These are phyloP conservation scores for Eretmochelys imbricata DNA, from an alignment of 2,113 vertebrate genomes.

Conservation along the genomic window DNA sequence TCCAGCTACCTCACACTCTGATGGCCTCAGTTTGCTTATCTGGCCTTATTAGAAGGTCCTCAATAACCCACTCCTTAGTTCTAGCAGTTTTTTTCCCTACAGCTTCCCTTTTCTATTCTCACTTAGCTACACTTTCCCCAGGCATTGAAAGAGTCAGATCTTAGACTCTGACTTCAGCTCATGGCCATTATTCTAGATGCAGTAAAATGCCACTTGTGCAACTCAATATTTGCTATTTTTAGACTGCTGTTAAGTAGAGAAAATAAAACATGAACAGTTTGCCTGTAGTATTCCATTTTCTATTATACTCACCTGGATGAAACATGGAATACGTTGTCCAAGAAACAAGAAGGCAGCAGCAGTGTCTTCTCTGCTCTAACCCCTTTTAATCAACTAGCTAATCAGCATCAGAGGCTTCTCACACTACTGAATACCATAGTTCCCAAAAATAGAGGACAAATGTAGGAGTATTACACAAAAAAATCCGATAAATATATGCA, in stretches of 20 bases:
- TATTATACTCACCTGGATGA: neutral
- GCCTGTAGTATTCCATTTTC: neutral
- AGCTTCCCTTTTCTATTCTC: neutral
- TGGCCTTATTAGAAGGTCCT: neutral
- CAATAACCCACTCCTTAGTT: neutral
- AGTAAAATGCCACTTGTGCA: neutral
- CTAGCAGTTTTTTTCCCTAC: neutral
- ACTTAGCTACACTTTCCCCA: neutral
- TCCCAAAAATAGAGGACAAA: accelerated
- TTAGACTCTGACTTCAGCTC: neutral
- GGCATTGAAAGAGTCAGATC: neutral
- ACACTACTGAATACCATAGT: neutral
- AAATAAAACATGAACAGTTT: neutral
- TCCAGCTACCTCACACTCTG: neutral
- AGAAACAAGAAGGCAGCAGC: neutral
- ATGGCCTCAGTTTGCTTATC: slow-evolving; percentile 16
- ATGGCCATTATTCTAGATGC: neutral
- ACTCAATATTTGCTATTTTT: neutral
- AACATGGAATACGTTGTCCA: neutral
- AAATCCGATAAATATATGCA: neutral
- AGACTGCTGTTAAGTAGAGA: neutral
- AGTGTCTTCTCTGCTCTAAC: neutral
- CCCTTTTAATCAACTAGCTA: neutral
- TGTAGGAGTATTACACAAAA: neutral
- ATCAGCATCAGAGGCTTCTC: neutral